A percentile compares a stretch with the other conserved stretches of the same genome.
Evolutionary conservation across 2,888 invertebrate species (phyloP).

Genomic region (Sinopyrophorus schimmeli): DNA sequence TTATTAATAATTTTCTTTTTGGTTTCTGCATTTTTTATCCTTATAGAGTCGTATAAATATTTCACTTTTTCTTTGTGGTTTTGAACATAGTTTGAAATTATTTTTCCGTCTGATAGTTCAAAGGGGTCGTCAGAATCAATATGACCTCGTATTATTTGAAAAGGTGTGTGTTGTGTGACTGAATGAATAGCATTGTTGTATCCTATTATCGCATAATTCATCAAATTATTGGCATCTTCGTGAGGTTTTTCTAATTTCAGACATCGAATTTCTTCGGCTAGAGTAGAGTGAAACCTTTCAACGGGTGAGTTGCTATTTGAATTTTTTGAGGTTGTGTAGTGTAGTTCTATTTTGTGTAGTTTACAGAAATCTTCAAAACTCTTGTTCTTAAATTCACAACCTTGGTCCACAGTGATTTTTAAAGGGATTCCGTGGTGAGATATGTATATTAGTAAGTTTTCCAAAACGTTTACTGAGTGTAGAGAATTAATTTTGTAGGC

Average conservation of each 20-base stretch:
- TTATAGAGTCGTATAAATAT: slow-evolving; percentile 4
- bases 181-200: slow-evolving; percentile 19
- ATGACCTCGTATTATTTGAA: slow-evolving; percentile 14
- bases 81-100: slow-evolving; percentile 12
- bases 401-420: slow-evolving; percentile 20
- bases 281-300: slow-evolving; percentile 23
- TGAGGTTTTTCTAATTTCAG: slow-evolving; percentile 11
- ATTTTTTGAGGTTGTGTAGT: slow-evolving; percentile 24
- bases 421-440: slow-evolving; percentile 22
- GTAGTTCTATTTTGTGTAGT: slow-evolving; percentile 25
- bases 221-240: slow-evolving; percentile 2
- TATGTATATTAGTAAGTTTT: slow-evolving; percentile 23
- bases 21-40: slow-evolving; percentile 1
- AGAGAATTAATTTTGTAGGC: slow-evolving; percentile 21
- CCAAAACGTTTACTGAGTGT: slow-evolving; percentile 14
- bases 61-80: slow-evolving; percentile 12
- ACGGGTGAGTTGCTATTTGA: slow-evolving; percentile 22
- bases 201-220: slow-evolving; percentile 14
- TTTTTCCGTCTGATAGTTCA: slow-evolving; percentile 4
- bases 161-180: slow-evolving; percentile 11
- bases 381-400: slow-evolving; percentile 24
- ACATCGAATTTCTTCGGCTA: slow-evolving; percentile 14
- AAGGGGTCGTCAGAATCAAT: background rate
- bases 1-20: slow-evolving; percentile 15
- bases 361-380: slow-evolving; percentile 20